Evolutionary conservation across 2,113 vertebrate species (phyloP).

Genomic region (Calidris pugnax): DNA sequence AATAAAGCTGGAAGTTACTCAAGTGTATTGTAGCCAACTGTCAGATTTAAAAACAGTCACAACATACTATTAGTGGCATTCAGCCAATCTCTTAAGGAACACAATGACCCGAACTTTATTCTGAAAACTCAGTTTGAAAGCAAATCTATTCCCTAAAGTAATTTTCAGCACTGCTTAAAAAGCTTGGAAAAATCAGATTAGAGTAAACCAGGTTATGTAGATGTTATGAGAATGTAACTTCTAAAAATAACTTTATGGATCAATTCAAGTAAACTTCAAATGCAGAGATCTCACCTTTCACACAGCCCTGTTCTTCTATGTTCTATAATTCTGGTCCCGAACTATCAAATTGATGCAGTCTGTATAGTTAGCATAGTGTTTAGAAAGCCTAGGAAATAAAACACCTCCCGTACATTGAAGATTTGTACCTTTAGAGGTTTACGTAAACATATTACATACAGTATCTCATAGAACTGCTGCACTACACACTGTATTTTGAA

Average conservation of each 20-base stretch:
- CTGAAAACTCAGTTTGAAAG: constrained; percentile 73
- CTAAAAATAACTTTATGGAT: constrained; percentile 72
- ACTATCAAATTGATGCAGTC: constrained; percentile 29
- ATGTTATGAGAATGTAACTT: constrained; percentile 71
- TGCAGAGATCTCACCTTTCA: constrained; percentile 53
- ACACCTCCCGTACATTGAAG: neutral
- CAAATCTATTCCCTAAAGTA: constrained; percentile 74
- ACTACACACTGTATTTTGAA: constrained; percentile 27
- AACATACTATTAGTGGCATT: constrained; percentile 59
- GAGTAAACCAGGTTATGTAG: constrained; percentile 71
- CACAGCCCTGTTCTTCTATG: neutral
- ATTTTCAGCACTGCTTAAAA: constrained; percentile 72
- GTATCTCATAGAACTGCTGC: constrained; percentile 14
- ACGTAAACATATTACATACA: neutral
- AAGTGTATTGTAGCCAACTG: constrained; percentile 53
- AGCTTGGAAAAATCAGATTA: constrained; percentile 72
- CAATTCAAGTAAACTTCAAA: constrained; percentile 68
- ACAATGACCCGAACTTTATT: constrained; percentile 67
- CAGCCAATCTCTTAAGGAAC: constrained; percentile 66
- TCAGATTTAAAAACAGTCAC: constrained; percentile 62
- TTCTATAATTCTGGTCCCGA: constrained; percentile 25
- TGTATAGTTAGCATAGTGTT: neutral
- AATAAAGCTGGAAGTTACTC: constrained; percentile 60
- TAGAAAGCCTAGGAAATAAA: constrained; percentile 22
- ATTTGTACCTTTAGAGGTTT: constrained; percentile 42